Percentiles rank a stretch among this genome's conserved stretches.
Conservation (phyloP, 1,140 invertebrate genomes). For the Odontomachus brunneus region DNA sequence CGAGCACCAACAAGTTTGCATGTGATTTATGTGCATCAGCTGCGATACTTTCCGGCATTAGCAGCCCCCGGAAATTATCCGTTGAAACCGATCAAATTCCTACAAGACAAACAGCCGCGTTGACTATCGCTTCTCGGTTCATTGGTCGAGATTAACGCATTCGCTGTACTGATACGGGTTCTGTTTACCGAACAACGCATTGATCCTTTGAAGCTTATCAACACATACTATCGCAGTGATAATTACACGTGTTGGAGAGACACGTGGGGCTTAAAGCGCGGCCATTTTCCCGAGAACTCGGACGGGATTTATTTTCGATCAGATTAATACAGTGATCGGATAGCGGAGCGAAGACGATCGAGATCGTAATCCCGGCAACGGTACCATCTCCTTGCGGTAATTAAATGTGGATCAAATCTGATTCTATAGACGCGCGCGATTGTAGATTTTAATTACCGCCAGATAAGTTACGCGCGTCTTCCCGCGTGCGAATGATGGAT, state of each 20-base stretch:
- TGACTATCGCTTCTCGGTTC: conserved; percentile 43
- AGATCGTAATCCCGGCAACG: background rate
- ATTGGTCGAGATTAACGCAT: conserved; percentile 42
- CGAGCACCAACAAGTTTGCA: too few relatives aligned
- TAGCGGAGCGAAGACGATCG: background rate
- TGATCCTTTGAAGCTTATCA: conserved; percentile 36
- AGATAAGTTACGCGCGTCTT: too few relatives aligned
- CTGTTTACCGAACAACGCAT: conserved; percentile 19
- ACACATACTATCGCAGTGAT: background rate
- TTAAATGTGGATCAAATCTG: background rate
- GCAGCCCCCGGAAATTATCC: conserved; percentile 18
- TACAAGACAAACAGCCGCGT: conserved; percentile 27
- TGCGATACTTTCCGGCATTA: background rate
- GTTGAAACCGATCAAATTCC: background rate
- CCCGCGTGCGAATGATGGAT: too few relatives aligned
- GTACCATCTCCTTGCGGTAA: background rate
- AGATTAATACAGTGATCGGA: background rate
- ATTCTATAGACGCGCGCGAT: background rate
- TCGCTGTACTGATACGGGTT: background rate
- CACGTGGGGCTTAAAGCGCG: background rate
- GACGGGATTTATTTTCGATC: background rate
- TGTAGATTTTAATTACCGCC: background rate
- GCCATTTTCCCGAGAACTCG: background rate
- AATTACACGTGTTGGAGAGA: conserved; percentile 4
- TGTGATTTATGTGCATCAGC: background rate